Evolutionary conservation across 2,797 vertebrate species (phyloP), one percentile per base, ranked within the genome.

Genomic region (Toxotes lorentzi): DNA sequence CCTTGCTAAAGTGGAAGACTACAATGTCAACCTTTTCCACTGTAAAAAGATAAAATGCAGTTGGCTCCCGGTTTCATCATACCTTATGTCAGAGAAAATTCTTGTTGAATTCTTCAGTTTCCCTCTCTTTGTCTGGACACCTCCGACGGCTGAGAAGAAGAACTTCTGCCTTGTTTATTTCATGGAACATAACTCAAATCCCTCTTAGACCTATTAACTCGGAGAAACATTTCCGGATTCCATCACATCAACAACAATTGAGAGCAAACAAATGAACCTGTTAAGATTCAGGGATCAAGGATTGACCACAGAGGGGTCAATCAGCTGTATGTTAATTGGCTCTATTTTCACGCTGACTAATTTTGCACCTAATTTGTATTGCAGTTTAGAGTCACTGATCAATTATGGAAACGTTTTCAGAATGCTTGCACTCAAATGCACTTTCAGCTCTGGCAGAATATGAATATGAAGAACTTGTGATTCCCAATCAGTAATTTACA

Each of bases 21-120:
- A 71, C 60, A 76, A 40, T 84, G 70, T 76, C 58, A 65, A 79
- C 23, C 24, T 58, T 83, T 82, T 32, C 34, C 16, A 60, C 63
- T 63, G 51, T 40, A 65, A 82, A 85, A 75, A 81, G 43, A 81
- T 45, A 86, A 66, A 32, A 57, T 78, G 67, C 50, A n/a, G 69
- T 92, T 41, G 90, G 60, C 89, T 73, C 63, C 34, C 4, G 63
- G 74, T 91, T 92, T 83, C 89, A 89, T 92, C 89, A 91, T 84
- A 30, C 62, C 7, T 38, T 14, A 32, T 80, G 82, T 80, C 77
- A 77, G 78, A 57, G 38, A 79, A 8, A 47, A 53, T 65, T 84
- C 73, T 71, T 69, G 80, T 81, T 80, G 38, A 76, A 77, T 61
- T 60, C 40, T 67, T 78, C 67, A 79, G 60, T 84, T 79, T 13